Evolutionary conservation across 2,113 vertebrate species (phyloP).

Genomic region (Polyodon spathula): DNA sequence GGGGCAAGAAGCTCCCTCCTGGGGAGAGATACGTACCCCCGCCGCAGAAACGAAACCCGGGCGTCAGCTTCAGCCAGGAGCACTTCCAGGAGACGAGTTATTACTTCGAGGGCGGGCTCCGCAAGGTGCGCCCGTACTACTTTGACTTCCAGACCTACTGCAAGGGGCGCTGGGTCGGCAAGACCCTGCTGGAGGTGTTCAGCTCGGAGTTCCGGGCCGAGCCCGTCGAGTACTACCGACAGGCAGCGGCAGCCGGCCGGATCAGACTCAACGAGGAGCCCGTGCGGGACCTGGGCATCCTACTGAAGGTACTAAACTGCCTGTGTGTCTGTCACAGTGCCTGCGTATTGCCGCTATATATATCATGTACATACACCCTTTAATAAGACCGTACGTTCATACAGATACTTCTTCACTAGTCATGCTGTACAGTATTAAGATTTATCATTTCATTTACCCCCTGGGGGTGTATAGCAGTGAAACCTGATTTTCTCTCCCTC

Average conservation of each 20-base stretch:
- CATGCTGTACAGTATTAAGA: too few relatives aligned
- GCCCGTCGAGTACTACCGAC: slow-evolving; percentile 69
- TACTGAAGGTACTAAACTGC: slow-evolving; percentile 73
- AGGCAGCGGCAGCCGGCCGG: slow-evolving; percentile 68
- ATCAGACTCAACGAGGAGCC: slow-evolving; percentile 78
- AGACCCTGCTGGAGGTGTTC: slow-evolving; percentile 78
- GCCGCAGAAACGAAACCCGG: slow-evolving; percentile 69
- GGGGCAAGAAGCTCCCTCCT: slow-evolving; percentile 39
- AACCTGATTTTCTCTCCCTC: too few relatives aligned
- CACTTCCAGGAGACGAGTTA: slow-evolving; percentile 85
- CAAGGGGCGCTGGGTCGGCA: slow-evolving; percentile 93
- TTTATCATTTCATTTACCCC: too few relatives aligned
- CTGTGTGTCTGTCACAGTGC: too few relatives aligned
- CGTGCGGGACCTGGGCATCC: slow-evolving; percentile 67
- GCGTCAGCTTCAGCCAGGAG: slow-evolving; percentile 75
- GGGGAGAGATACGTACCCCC: slow-evolving; percentile 77
- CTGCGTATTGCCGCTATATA: too few relatives aligned
- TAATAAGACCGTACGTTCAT: too few relatives aligned
- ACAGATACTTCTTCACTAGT: too few relatives aligned
- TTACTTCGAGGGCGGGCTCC: slow-evolving; percentile 81
- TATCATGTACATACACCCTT: too few relatives aligned
- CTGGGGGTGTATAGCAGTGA: too few relatives aligned
- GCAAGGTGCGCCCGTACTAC: slow-evolving; percentile 86
- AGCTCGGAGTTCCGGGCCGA: slow-evolving; percentile 77
- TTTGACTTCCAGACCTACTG: slow-evolving; percentile 90